These are phyloP conservation scores for Acomys russatus DNA, from an alignment of 2,797 vertebrate species.

Conservation along the genomic window DNA sequence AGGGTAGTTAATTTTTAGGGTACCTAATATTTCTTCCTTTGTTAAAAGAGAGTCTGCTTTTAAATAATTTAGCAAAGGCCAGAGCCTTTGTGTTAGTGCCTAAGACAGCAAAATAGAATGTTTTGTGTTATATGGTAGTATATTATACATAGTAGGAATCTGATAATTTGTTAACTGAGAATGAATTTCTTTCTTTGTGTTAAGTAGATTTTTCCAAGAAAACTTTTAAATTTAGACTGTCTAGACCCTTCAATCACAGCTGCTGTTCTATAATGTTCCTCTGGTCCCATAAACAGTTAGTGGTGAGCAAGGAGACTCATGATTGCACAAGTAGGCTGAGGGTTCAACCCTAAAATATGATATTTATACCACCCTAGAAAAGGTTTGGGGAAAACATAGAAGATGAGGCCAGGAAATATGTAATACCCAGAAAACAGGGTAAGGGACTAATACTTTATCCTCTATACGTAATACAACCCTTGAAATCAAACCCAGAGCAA, in stretches of 20 bases:
- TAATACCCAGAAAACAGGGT: not conserved
- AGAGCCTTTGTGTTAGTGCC: not conserved
- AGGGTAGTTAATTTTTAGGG: not conserved
- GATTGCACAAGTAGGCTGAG: not conserved
- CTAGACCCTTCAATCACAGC: not conserved
- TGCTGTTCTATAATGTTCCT: not conserved
- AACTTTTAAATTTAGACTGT: constrained; percentile 28
- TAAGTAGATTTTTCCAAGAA: constrained; percentile 61
- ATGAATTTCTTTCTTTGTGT: not conserved
- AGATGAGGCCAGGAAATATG: not conserved
- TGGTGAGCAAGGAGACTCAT: not conserved
- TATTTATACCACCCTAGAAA: not conserved
- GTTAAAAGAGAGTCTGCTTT: constrained; percentile 63
- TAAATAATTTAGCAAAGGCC: constrained; percentile 32
- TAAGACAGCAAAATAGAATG: not conserved
- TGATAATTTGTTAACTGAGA: constrained; percentile 35
- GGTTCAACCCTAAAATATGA: not conserved
- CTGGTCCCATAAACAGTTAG: not conserved
- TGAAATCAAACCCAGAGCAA: not conserved
- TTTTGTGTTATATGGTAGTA: constrained; percentile 30
- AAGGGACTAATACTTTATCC: not conserved
- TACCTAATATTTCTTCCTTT: constrained; percentile 22
- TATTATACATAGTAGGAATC: constrained; percentile 16
- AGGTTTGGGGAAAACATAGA: not conserved
- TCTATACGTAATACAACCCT: not conserved